Evolutionary conservation across 2,888 invertebrate species (phyloP), one percentile per base, ranked within the genome.

Genomic region (Yponomeuta cagnagella): DNA sequence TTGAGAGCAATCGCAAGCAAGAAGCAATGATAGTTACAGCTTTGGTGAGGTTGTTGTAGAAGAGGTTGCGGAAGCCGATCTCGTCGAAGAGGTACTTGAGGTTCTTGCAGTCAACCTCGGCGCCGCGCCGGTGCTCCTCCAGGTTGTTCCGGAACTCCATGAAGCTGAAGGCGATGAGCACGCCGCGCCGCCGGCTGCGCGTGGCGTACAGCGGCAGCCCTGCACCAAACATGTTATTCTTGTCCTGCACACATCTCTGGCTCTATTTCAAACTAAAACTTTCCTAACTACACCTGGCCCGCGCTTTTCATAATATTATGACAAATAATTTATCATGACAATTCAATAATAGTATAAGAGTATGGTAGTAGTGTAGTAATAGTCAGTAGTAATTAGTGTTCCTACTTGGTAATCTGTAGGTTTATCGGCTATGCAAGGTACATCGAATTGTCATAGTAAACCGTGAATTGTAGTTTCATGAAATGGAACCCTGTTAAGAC

Each of bases 141-240:
- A 87, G 78, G 63, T 82, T 76, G 75, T 88, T 76, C 23, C 78
- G 74, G 82, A 94, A 95, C 72, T 92, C 82, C 48, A 93, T 90
- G 78, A 94, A 95, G 77, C 94, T 95, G 73, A 95, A 94, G 77
- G 95, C 89, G 31, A 95, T 85, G 33, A 94, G 85, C 63, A 93
- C 86, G 33, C 95, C 95, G 72, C 95, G 93, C 70, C 90, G 82
- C 72, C 84, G 85, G 0, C 94, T 92, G 71, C 93, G 88, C 80
- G 94, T 94, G 37, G 80, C 80, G 83, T 94, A 94, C 75, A 87
- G 75, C 78, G 85, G 82, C 70, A 90, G 77, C 43, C 85, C 90
- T 89, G 78, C 3, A n/a, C 30, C 67, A 67, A 63, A 69, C 0
- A 3, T 66, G 33, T 37, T 23, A 0, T 23, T 23, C 23, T 23